Evolutionary conservation across 2,888 invertebrate species (phyloP).

Genomic region (Nephrotoma flavescens): DNA sequence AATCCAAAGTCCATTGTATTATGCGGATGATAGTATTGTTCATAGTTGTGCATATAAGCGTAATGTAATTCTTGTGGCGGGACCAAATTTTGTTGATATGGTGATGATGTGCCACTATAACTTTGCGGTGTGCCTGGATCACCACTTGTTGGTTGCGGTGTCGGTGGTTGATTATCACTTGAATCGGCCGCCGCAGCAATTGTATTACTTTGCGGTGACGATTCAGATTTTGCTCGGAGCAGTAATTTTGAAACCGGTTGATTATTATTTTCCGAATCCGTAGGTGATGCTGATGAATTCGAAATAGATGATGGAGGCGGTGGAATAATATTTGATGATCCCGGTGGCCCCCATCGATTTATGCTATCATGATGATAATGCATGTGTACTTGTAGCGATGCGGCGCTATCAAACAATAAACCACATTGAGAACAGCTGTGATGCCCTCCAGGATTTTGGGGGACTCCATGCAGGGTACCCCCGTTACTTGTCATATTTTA

Average conservation of each 20-base stretch:
- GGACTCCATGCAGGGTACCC: conserved; percentile 12
- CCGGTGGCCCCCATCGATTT: conserved; percentile 14
- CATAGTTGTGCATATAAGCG: conserved; percentile 27
- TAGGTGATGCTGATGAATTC: conserved; percentile 13
- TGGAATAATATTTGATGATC: conserved; percentile 5
- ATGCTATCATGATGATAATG: conserved; percentile 63
- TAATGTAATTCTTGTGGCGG: conserved; percentile 17
- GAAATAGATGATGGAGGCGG: conserved; percentile 7
- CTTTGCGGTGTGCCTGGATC: conserved; percentile 46
- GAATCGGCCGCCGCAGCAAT: conserved; percentile 61
- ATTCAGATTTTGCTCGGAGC: conserved; percentile 22
- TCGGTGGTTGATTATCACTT: conserved; percentile 42
- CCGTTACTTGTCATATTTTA: conserved; percentile 14
- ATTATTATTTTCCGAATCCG: conserved; percentile 42
- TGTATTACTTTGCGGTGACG: conserved; percentile 27
- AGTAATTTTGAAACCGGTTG: conserved; percentile 22
- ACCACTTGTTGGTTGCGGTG: conserved; percentile 29
- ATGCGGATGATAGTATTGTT: conserved; percentile 26
- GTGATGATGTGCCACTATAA: conserved; percentile 50
- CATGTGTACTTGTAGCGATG: conserved; percentile 64
- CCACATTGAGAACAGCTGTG: conserved; percentile 64
- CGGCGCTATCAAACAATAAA: conserved; percentile 56
- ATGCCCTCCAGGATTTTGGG: conserved; percentile 25
- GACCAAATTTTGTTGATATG: conserved; percentile 31
- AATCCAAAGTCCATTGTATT: conserved; percentile 17